Evolutionary conservation across 2,797 vertebrate species (phyloP), one percentile per base, ranked within the genome.

Genomic region (Coregonus ussuriensis): DNA sequence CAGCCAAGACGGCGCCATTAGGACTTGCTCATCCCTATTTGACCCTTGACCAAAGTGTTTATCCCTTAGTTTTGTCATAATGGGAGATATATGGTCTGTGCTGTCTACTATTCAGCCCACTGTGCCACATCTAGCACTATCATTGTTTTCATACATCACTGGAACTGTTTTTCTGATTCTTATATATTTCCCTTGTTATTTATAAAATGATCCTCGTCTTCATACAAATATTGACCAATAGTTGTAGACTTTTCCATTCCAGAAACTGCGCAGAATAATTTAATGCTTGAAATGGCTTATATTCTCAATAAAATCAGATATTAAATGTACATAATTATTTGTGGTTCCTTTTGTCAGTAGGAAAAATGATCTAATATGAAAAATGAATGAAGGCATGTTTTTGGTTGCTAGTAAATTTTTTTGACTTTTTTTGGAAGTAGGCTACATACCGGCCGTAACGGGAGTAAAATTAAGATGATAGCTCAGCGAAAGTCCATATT

Each of bases 261-360:
- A 88, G 83, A 90, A 86, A 81, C 85, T n/a, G 15, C 76, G 77
- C 47, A 76, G 66, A 77, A 81, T 86, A 81, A 78, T 89, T 91
- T 91, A 85, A 86, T 87, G 89, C 84, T 85, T 88, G 80, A 91
- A 85, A 78, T 80, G 84, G 82, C 72, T 66, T 75, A 78, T 85
- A 84, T 92, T 93, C 91, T 87, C 81, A 91, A 91, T 91, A 92
- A 92, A 94, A 85, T 68, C 75, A 79, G 70, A 86, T 86, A 81
- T 56, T 67, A 25, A 63, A 63, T 2, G 72, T 59, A 29, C 62
- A 25, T 59, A 14, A 14, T 66, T 33, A 31, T 33, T 21, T 33
- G 56, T 81, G 47, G 29, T 70, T 31, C 6, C 59, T 80, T 67
- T 6, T 53, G 9, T 35, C 13, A 9, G 16, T 72, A 18, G 29